A percentile compares a stretch with the other conserved stretches of the same genome.
Evolutionary conservation across 2,888 invertebrate species (phyloP).

Genomic region (Protonemura montana): DNA sequence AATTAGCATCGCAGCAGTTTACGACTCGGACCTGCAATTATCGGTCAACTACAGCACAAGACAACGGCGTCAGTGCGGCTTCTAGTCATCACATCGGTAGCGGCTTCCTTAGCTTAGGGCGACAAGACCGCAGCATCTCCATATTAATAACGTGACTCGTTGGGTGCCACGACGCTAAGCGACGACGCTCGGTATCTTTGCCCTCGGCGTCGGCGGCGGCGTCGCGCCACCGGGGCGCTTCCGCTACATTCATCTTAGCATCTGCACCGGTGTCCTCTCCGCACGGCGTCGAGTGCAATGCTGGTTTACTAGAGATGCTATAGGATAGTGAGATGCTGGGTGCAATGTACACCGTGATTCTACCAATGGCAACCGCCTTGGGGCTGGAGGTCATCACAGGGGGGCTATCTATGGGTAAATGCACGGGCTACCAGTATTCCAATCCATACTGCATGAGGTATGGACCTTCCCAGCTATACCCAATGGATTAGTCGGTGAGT

Average conservation of each 20-base stretch:
- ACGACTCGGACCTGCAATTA: too few relatives aligned
- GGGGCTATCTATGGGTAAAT: too few relatives aligned
- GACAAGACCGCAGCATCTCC: background rate
- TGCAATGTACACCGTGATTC: too few relatives aligned
- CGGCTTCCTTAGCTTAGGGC: background rate
- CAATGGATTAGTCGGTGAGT: constrained; percentile 14
- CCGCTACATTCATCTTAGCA: background rate
- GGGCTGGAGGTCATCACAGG: too few relatives aligned
- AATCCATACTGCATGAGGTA: too few relatives aligned
- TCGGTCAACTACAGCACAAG: too few relatives aligned
- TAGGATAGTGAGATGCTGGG: too few relatives aligned
- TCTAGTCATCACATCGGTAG: too few relatives aligned
- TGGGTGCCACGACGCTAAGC: background rate
- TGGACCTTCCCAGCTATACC: background rate
- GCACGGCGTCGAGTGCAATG: background rate
- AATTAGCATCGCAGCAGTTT: too few relatives aligned
- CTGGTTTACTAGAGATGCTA: background rate
- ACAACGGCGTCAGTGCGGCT: too few relatives aligned
- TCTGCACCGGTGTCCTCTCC: background rate
- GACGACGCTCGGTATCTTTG: background rate
- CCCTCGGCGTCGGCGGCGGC: background rate
- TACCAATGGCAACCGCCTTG: too few relatives aligned
- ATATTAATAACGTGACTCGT: background rate
- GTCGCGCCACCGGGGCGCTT: background rate
- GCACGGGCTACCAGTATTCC: too few relatives aligned